These are phyloP conservation scores for Charaxes varanes DNA, from an alignment of 1,140 invertebrate genomes.

Conservation along the genomic window DNA sequence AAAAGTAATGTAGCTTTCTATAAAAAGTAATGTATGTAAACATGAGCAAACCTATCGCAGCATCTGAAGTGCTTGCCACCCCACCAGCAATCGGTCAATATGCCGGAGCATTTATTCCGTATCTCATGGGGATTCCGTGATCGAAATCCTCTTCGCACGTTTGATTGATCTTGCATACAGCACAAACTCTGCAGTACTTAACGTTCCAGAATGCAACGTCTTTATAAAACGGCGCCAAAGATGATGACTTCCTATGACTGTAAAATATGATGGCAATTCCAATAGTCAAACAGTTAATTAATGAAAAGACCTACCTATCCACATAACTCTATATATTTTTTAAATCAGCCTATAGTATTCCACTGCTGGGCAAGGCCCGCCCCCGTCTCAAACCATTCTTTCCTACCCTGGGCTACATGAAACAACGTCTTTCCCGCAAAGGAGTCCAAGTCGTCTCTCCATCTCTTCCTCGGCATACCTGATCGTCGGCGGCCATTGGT, in stretches of 20 bases:
- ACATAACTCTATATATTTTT: too few species aligned
- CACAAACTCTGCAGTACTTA: conserved; percentile 42
- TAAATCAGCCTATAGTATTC: too few species aligned
- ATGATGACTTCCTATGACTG: conserved; percentile 33
- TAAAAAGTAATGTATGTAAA: conserved; percentile 1
- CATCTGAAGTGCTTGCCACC: conserved; percentile 36
- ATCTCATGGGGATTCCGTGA: conserved; percentile 22
- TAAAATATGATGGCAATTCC: not conserved
- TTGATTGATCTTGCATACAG: conserved; percentile 30
- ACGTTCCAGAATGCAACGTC: conserved; percentile 42
- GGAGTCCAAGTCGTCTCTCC: too few species aligned
- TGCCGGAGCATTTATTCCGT: conserved; percentile 30
- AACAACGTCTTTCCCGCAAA: too few species aligned
- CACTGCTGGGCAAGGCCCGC: too few species aligned
- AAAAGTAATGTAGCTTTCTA: not conserved
- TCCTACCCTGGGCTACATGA: too few species aligned
- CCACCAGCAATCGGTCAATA: conserved; percentile 52
- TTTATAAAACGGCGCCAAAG: conserved; percentile 32
- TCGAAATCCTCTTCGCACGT: conserved; percentile 37
- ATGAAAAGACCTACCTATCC: too few species aligned
- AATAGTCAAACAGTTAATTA: conserved; percentile 1
- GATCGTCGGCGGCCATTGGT: too few species aligned
- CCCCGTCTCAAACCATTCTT: too few species aligned
- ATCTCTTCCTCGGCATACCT: too few species aligned
- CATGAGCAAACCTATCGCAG: conserved; percentile 38